Base-by-base conservation (phyloP, 1,140 invertebrate species). In the Elymnias hypermnestra region DNA sequence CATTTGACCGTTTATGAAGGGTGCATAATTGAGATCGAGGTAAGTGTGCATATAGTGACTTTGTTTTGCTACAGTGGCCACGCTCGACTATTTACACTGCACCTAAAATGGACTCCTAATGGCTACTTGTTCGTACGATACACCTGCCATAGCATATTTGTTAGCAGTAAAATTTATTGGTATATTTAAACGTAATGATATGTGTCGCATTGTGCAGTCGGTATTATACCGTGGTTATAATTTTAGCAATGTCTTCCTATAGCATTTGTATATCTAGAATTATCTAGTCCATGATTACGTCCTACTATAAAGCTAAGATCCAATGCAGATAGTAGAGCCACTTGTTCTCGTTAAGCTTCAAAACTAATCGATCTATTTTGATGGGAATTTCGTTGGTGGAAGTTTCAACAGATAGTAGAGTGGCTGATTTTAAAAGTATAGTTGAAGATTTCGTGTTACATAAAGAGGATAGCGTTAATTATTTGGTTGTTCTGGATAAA, bases 61-160 rank as follows among this genome's bases (percentile, higher is more conserved):
- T 57, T 62, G 72, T 69, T 66, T 67, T 77, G 65, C 63, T 69
- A 59, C 65, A 57, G 47, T 67, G 53, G 42, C 63, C 63, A 66
- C 72, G 58, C 58, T 58, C 62, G 56, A 69, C 68, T 76, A 73
- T 78, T 72, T 70, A 71, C 70, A 75, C 65, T 68, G 64, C 56
- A 64, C 76, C 78, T 79, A 83, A 82, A 83, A 83, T 82, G 77
- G 75, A 72, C 63, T 76, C 71, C 70, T 76, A 83, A 82, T 82
- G 57, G 72, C 70, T 67, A 77, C 77, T 83, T 71, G 77, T 82
- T 83, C 52, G 56, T 57, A 56, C 66, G 51, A 73, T 79, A 73
- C 77, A 82, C 77, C 77, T 82, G 76, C 76, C 63, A 45, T 39
- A 48, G 56, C 64, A 56, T 72, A 72, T 75, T 73, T 71, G 73